phyloP scores from a whole-genome alignment of 2,113 vertebrate species.

The Ailuropoda melanoleuca region DNA sequence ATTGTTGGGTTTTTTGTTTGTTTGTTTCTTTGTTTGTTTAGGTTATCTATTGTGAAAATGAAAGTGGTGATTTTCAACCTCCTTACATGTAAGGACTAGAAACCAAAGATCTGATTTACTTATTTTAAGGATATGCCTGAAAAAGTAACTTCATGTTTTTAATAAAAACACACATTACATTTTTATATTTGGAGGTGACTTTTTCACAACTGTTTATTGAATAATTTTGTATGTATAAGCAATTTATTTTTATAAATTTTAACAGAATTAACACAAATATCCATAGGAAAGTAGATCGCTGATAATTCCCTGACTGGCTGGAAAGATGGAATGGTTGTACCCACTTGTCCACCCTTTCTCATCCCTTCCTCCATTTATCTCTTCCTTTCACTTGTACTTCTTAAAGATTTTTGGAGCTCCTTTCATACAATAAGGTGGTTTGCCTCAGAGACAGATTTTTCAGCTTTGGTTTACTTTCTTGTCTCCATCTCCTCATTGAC shows the following conservation, averaged over 20 bases:
- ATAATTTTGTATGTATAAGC: background rate
- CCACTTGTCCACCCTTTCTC: background rate
- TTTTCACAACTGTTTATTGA: background rate
- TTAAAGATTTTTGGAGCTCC: background rate
- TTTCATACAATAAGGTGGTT: background rate
- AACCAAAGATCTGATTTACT: background rate
- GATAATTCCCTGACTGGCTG: too few species aligned
- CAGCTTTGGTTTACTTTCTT: background rate
- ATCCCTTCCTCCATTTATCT: background rate
- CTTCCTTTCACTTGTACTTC: background rate
- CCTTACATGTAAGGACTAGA: background rate
- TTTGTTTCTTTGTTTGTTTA: background rate
- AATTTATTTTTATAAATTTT: background rate
- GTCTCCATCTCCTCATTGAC: background rate
- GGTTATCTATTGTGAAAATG: background rate
- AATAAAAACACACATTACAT: background rate
- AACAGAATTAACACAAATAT: background rate
- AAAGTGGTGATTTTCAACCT: background rate
- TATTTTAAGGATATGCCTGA: background rate
- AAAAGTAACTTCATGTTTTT: background rate
- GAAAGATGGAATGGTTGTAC: background rate
- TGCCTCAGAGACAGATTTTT: background rate
- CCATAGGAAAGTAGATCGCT: background rate
- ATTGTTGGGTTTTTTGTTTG: background rate
- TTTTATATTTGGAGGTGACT: background rate